Percentiles rank a stretch among this genome's conserved stretches.
Conservation (phyloP, 1,140 invertebrate genomes). For the Steinernema khuongi region DNA sequence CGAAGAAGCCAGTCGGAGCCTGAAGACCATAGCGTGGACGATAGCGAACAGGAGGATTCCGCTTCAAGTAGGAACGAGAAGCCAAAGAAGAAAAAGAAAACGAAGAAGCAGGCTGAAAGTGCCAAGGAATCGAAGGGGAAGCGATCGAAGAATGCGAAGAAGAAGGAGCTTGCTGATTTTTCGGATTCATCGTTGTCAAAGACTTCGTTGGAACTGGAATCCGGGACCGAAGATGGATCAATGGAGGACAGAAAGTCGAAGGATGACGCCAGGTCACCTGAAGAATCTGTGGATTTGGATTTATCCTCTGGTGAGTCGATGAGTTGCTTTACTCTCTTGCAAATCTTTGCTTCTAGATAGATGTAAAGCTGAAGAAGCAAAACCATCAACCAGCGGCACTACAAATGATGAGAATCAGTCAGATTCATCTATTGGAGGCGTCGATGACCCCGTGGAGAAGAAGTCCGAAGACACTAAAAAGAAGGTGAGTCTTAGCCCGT, state of each 20-base stretch:
- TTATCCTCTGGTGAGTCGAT: too few relatives aligned
- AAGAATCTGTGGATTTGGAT: too few relatives aligned
- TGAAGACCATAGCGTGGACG: neutral
- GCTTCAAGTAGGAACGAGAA: neutral
- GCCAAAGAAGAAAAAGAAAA: neutral
- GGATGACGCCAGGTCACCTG: too few relatives aligned
- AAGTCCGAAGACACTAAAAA: constrained; percentile 1
- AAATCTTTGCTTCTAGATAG: neutral
- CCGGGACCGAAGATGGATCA: too few relatives aligned
- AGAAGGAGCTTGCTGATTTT: too few relatives aligned
- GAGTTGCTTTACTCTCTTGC: too few relatives aligned
- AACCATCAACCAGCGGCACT: neutral
- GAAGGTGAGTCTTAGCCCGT: neutral
- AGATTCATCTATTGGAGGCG: constrained; percentile 15
- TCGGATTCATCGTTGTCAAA: too few relatives aligned
- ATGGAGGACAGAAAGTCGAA: too few relatives aligned
- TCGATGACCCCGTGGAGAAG: neutral
- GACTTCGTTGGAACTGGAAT: too few relatives aligned
- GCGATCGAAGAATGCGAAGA: neutral
- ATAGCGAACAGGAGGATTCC: neutral
- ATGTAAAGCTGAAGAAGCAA: neutral
- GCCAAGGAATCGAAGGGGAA: neutral
- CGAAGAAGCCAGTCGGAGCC: neutral
- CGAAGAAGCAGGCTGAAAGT: neutral
- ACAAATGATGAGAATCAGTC: constrained; percentile 15